These are phyloP conservation scores for Charadrius vociferus DNA, from an alignment of 2,113 vertebrate genomes.

Conservation along the genomic window DNA sequence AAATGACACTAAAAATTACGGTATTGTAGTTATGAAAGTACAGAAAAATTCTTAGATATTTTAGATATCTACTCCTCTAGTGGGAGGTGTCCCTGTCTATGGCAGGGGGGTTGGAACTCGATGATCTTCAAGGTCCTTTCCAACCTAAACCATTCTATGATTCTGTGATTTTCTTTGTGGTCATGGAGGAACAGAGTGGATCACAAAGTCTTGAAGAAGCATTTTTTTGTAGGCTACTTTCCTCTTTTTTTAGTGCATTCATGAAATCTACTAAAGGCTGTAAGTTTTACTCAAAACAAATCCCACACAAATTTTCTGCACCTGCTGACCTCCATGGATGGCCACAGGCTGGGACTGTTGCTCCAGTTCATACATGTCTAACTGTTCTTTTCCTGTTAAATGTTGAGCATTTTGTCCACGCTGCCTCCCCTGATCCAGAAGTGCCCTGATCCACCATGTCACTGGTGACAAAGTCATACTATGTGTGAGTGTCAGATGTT, in stretches of 20 bases:
- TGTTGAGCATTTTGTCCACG: background rate
- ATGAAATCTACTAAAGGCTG: background rate
- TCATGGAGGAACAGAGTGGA: fast-evolving
- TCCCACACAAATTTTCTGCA: background rate
- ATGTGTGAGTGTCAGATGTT: background rate
- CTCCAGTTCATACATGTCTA: background rate
- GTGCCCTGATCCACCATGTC: background rate
- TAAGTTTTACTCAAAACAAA: background rate
- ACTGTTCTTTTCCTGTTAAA: background rate
- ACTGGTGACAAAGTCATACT: background rate
- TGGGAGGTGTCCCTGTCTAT: too few species aligned
- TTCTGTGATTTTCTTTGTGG: background rate
- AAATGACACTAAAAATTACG: background rate
- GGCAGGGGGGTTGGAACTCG: too few species aligned
- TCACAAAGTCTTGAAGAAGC: background rate
- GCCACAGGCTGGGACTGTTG: background rate
- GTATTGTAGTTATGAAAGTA: background rate
- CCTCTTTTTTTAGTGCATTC: background rate
- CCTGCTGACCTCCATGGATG: background rate
- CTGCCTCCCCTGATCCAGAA: background rate
- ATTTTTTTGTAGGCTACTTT: background rate
- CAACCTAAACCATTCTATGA: too few species aligned
- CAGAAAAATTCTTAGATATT: background rate
- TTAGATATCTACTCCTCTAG: too few species aligned
- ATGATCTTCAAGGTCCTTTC: too few species aligned